Evolutionary conservation across 2,888 invertebrate genomes (phyloP), one percentile per base, ranked within the genome.

Genomic region (Balanococcus diminutus): DNA sequence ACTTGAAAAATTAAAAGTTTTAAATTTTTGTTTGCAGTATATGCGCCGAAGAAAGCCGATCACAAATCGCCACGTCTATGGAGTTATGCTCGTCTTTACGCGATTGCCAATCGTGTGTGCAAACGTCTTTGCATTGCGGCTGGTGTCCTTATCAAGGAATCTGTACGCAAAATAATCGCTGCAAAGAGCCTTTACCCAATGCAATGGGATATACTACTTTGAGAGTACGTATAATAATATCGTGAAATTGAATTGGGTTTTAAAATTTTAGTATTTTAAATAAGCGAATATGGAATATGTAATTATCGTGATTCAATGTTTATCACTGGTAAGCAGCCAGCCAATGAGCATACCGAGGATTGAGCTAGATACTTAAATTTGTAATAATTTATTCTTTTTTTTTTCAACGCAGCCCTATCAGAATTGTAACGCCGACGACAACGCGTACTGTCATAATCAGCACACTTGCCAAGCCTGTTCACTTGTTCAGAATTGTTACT

Each of bases 381-480:
- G 3, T 36, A 51, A n/a, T 32, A 1, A 75, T 75, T 32, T 16
- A 32, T 32, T 8, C 9, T 25, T 22, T 39, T 14, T 6, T 39
- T 72, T 61, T 39, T 28, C 5, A 8, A n/a, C n/a, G 11, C 46
- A 84, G 84, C 75, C 75, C 2, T 75, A 75, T 42, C 72, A 72
- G 39, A 84, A 82, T 31, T 86, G 86, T 61, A 86, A 22, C 67
- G 61, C 39, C 11, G 86, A 86, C 46, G 87, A 87, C 9, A 81
- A 84, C 61, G 86, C 92, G 88, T 93, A 92, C 86, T 97, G 97
- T 89, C 93, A 92, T 87, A 93, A 95, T 87, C 91, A 96, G 88
- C 96, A 97, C 91, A 96, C 95, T 36, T 98, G 98, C 89, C 94
- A 94, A 31, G 95, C 96, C 0, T 98, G 98, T 89, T 92, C 94